These are phyloP conservation scores for Anthopleura sola DNA, from an alignment of 64 coral and sea anemone species.

Conservation along the genomic window DNA sequence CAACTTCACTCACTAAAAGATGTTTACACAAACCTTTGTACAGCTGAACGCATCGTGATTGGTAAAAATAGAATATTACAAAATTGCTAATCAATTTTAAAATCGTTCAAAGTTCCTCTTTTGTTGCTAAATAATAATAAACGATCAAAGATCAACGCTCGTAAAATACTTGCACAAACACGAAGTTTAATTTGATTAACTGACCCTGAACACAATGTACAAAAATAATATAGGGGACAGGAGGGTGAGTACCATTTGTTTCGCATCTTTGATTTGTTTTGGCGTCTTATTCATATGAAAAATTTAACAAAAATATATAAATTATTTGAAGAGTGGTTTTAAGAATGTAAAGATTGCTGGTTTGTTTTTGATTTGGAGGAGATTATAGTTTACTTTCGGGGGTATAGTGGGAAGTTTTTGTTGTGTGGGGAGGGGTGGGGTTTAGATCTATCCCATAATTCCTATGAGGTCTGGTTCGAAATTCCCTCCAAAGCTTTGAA, in stretches of 20 bases:
- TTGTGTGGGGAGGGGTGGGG: not conserved
- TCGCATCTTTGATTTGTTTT: not conserved
- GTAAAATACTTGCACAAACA: not conserved
- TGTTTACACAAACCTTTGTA: not conserved
- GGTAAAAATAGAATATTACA: not conserved
- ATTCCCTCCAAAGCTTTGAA: conserved; percentile 55
- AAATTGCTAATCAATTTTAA: not conserved
- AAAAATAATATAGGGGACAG: not conserved
- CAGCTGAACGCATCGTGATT: not conserved
- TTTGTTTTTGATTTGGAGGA: not conserved
- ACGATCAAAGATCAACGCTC: not conserved
- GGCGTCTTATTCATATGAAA: not conserved
- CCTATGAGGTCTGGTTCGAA: conserved; percentile 38
- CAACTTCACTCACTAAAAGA: conserved; percentile 4
- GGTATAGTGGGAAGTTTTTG: not conserved
- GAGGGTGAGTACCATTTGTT: not conserved
- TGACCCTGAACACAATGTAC: not conserved
- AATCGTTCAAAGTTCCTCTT: not conserved
- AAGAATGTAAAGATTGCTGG: no score
- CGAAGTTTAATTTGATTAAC: not conserved
- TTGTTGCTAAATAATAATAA: not conserved
- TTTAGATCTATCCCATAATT: conserved; percentile 39
- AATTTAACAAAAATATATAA: not conserved
- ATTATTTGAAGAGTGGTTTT: no score
- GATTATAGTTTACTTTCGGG: not conserved